These are phyloP conservation scores for Drosophila neotestacea DNA, from an alignment of 2,888 invertebrate species.

Conservation along the genomic window DNA sequence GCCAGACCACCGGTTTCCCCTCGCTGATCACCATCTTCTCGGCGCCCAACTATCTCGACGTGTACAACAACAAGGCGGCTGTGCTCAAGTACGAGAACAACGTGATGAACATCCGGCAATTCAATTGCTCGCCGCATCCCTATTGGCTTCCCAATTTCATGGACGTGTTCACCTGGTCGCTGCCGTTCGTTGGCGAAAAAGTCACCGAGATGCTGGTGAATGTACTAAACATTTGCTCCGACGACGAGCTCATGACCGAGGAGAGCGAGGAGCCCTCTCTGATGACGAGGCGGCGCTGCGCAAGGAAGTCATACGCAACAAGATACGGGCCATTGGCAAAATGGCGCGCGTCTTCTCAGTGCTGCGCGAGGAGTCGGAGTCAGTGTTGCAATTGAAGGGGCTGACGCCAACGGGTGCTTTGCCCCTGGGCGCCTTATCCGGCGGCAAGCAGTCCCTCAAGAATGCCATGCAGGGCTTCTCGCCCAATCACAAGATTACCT, in stretches of 20 bases:
- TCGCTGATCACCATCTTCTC: conserved; percentile 99
- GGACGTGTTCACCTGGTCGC: conserved; percentile 99
- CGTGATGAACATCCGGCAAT: conserved; percentile 99
- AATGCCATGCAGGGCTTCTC: conserved; percentile 98
- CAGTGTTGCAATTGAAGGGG: conserved; percentile 98
- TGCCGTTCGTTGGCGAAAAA: conserved; percentile 99
- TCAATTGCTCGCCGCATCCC: conserved; percentile 99
- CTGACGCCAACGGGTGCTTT: conserved; percentile 99
- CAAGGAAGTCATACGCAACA: conserved; percentile 99
- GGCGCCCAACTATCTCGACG: conserved; percentile 99
- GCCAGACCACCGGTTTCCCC: conserved; percentile 99
- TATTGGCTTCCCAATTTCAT: conserved; percentile 99
- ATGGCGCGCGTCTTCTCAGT: conserved; percentile 99
- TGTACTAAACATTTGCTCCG: conserved; percentile 99
- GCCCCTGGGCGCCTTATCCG: conserved; percentile 97
- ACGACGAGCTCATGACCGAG: conserved; percentile 99
- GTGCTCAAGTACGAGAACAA: conserved; percentile 99
- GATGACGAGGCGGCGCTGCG: conserved; percentile 94
- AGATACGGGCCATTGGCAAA: conserved; percentile 99
- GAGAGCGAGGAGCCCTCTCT: conserved; percentile 91
- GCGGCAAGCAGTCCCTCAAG: conserved; percentile 97
- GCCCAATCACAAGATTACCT: conserved; percentile 98
- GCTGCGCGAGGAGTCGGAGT: conserved; percentile 99
- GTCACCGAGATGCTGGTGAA: conserved; percentile 99
- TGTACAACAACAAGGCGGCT: conserved; percentile 99